phyloP scores from a whole-genome alignment of 2,113 vertebrate species.

The Nesogale talazaci region DNA sequence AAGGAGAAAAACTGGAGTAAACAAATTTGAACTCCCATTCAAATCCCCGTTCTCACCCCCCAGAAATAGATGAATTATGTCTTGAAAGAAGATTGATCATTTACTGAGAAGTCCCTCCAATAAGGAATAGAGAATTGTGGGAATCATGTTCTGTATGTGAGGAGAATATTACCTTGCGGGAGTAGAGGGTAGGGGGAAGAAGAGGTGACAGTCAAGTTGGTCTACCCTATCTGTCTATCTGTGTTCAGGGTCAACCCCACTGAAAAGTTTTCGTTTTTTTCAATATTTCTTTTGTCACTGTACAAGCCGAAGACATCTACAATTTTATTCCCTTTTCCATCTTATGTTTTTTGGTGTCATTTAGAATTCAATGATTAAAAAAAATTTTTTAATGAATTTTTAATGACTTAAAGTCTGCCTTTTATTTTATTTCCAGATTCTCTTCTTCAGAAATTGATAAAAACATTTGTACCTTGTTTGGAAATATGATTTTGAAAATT shows the following conservation, averaged over 20 bases:
- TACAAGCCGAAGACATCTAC: background rate
- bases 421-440: background rate
- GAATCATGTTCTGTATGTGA: background rate
- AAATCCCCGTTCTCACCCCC: background rate
- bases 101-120: background rate
- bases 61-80: background rate
- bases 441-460: background rate
- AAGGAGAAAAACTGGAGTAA: background rate
- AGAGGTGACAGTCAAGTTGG: too few relatives aligned
- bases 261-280: background rate
- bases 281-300: background rate
- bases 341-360: background rate
- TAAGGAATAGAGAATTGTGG: background rate
- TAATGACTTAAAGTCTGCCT: background rate
- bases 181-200: too few relatives aligned
- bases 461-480: constrained; percentile 12
- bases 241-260: background rate
- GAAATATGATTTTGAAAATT: background rate
- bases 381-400: background rate
- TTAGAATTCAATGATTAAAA: background rate
- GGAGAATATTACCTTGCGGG: background rate
- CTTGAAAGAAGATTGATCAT: background rate
- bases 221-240: background rate
- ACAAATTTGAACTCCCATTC: background rate
- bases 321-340: background rate